Evolutionary conservation across 2,888 invertebrate genomes (phyloP).

Genomic region (Ditylenchus weischeri): DNA sequence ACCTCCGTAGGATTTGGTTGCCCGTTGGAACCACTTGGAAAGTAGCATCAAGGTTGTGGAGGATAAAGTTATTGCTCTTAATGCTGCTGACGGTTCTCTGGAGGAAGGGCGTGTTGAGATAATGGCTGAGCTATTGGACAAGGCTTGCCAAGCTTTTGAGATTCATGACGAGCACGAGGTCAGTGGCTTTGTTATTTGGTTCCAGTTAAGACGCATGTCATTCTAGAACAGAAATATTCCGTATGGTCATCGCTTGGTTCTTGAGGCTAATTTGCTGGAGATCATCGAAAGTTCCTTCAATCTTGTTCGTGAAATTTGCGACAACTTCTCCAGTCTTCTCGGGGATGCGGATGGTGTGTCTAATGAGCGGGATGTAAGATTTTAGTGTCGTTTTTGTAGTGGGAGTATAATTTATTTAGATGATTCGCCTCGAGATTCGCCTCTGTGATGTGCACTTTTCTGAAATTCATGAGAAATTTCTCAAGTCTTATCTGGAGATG

Average conservation of each 20-base stretch:
- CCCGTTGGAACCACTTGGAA: conserved; percentile 45
- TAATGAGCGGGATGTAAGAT: conserved; percentile 41
- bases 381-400: not conserved
- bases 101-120: conserved; percentile 49
- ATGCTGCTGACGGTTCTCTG: conserved; percentile 36
- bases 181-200: no score
- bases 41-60: conserved; percentile 43
- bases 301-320: conserved; percentile 43
- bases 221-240: conserved; percentile 41
- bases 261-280: conserved; percentile 45
- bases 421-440: conserved; percentile 52
- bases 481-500: conserved; percentile 51
- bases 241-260: conserved; percentile 43
- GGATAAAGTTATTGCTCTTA: conserved; percentile 35
- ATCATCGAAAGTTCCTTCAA: conserved; percentile 45
- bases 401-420: conserved; percentile 9
- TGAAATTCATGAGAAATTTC: conserved; percentile 49
- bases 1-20: conserved; percentile 36
- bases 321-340: conserved; percentile 42
- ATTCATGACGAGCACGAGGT: conserved; percentile 52
- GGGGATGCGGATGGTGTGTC: conserved; percentile 36
- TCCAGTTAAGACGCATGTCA: no score
- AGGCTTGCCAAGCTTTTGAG: conserved; percentile 50
- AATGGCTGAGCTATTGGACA: conserved; percentile 50
- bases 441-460: conserved; percentile 46